These are phyloP conservation scores for Eclectus roratus DNA, from an alignment of 2,113 vertebrate genomes.

Conservation along the genomic window DNA sequence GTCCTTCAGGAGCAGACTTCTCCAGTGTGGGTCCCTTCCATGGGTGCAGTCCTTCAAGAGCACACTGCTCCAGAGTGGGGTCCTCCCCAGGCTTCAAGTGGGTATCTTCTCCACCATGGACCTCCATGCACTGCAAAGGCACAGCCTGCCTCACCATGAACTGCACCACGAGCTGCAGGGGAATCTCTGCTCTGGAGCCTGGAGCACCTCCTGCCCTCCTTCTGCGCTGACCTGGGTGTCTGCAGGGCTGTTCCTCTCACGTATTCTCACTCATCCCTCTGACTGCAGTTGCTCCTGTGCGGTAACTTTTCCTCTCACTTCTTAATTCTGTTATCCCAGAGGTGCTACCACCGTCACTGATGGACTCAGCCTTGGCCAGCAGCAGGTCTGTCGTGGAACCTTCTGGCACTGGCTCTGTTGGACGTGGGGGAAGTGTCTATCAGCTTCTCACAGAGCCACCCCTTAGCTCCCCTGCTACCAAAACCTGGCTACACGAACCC, in stretches of 20 bases:
- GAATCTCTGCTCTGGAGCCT: not conserved
- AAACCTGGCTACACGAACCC: not conserved
- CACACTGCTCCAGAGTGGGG: not conserved
- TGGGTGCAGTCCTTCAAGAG: not conserved
- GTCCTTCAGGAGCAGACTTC: not conserved
- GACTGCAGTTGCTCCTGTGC: not conserved
- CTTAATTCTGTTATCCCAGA: not conserved
- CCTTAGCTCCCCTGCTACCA: not conserved
- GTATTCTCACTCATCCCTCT: not conserved
- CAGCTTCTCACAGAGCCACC: not conserved
- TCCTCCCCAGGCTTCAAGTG: not conserved
- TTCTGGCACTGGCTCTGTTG: not conserved
- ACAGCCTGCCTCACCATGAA: not conserved
- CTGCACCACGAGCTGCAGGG: not conserved
- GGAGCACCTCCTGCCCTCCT: not conserved
- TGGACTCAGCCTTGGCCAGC: not conserved
- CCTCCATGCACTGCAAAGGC: not conserved
- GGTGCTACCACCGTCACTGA: rapidly evolving
- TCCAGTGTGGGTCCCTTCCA: not conserved
- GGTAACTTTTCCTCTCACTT: not conserved
- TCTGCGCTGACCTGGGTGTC: not conserved
- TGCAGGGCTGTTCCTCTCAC: not conserved
- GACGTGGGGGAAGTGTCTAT: not conserved
- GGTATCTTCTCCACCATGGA: too few relatives aligned
- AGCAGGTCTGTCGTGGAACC: not conserved